phyloP scores from a whole-genome alignment of 2,888 invertebrate species.

The Gibbula magus region DNA sequence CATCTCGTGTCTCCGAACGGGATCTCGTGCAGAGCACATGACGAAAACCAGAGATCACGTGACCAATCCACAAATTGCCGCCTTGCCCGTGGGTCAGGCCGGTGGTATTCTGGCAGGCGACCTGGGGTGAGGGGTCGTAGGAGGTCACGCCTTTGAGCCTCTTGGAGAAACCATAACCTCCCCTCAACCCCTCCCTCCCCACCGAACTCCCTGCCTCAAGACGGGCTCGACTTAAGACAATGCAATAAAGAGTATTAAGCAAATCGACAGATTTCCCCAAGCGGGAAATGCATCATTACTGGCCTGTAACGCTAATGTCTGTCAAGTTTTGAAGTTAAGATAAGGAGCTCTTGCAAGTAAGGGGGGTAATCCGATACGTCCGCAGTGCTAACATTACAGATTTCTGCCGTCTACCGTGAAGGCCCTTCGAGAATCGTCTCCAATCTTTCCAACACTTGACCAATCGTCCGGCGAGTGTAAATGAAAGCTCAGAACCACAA shows the following conservation, averaged over 20 bases:
- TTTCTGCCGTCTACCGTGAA: not conserved
- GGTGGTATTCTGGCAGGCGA: not conserved
- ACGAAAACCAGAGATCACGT: constrained; percentile 32
- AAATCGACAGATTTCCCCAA: not conserved
- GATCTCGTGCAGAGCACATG: constrained; percentile 25
- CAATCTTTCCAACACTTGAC: not conserved
- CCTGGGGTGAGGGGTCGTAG: not conserved
- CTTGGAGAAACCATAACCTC: not conserved
- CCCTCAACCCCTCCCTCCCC: not conserved
- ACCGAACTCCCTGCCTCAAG: constrained; percentile 5
- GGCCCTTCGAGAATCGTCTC: not conserved
- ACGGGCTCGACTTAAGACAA: constrained; percentile 2
- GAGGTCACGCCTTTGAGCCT: not conserved
- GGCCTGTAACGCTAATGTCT: not conserved
- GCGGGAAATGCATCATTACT: not conserved
- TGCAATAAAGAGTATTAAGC: constrained; percentile 20
- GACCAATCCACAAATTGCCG: constrained; percentile 27
- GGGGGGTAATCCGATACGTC: not conserved
- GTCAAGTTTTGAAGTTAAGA: constrained; percentile 20
- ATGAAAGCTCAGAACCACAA: no score
- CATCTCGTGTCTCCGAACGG: constrained; percentile 24
- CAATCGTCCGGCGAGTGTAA: not conserved
- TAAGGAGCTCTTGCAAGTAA: not conserved
- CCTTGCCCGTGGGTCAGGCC: constrained; percentile 21
- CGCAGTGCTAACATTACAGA: not conserved